Conservation (phyloP, 2,113 vertebrate genomes). For the Manacus vitellinus region DNA sequence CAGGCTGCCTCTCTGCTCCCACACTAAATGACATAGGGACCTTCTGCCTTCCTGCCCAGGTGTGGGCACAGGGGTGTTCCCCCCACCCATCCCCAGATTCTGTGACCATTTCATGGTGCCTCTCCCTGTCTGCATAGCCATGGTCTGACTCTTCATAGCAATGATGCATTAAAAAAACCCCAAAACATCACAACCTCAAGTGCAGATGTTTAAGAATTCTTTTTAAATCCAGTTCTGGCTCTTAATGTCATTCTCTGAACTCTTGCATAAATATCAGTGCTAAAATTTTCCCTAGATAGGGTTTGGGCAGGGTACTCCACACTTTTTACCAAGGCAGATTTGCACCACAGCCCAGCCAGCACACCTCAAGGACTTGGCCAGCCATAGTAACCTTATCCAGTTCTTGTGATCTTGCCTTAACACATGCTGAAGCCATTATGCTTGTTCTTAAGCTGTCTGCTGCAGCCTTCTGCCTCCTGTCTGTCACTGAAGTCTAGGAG, state of each 20-base stretch:
- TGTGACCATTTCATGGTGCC: not conserved
- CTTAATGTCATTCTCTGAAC: not conserved
- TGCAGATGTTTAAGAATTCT: not conserved
- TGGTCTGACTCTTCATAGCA: not conserved
- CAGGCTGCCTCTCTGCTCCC: not conserved
- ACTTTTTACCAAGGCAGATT: not conserved
- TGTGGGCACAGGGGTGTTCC: not conserved
- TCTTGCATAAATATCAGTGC: not conserved
- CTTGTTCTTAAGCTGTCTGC: not conserved
- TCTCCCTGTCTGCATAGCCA: not conserved
- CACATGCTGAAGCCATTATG: not conserved
- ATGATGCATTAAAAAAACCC: not conserved
- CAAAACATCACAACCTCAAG: not conserved
- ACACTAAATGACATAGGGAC: fast-evolving
- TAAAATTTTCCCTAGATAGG: not conserved
- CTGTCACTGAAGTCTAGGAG: not conserved
- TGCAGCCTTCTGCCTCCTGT: slow-evolving; percentile 1
- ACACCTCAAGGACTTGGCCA: not conserved
- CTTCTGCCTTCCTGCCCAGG: not conserved
- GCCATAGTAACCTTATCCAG: not conserved
- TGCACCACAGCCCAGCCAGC: not conserved
- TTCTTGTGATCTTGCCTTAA: not conserved
- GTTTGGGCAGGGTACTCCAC: not conserved
- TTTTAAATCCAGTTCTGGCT: not conserved
- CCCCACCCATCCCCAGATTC: not conserved